These are phyloP conservation scores for Brenthis hecate DNA, from an alignment of 2,888 invertebrate genomes.

Conservation along the genomic window DNA sequence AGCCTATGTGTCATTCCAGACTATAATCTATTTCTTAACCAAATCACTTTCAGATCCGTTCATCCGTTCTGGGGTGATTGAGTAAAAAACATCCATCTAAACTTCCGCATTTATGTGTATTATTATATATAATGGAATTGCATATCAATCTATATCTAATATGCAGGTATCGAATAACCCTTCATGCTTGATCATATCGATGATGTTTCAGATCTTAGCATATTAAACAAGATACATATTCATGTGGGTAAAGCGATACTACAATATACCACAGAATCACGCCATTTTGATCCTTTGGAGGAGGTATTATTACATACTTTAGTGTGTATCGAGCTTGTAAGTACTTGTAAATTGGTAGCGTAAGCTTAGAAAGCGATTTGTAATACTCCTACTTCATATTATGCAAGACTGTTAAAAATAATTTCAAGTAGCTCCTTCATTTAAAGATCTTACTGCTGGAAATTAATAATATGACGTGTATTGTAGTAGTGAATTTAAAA, in stretches of 20 bases:
- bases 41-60: too few relatives aligned
- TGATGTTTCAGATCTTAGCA: conserved; percentile 40
- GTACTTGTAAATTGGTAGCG: conserved; percentile 15
- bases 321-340: conserved; percentile 8
- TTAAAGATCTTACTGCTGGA: too few relatives aligned
- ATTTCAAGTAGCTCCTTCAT: background rate
- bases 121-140: too few relatives aligned
- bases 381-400: conserved; percentile 15
- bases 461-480: too few relatives aligned
- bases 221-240: conserved; percentile 41
- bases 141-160: background rate
- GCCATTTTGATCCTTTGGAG: conserved; percentile 25
- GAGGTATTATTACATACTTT: conserved; percentile 15
- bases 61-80: too few relatives aligned
- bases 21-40: too few relatives aligned
- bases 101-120: too few relatives aligned
- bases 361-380: conserved; percentile 23
- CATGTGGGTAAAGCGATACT: conserved; percentile 31
- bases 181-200: conserved; percentile 33
- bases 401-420: conserved; percentile 8
- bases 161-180: conserved; percentile 6
- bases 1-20: too few relatives aligned
- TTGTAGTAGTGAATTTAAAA: too few relatives aligned
- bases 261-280: conserved; percentile 17
- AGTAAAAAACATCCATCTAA: too few relatives aligned